Evolutionary conservation across 2,113 vertebrate genomes (phyloP).

Genomic region (Struthio camelus): DNA sequence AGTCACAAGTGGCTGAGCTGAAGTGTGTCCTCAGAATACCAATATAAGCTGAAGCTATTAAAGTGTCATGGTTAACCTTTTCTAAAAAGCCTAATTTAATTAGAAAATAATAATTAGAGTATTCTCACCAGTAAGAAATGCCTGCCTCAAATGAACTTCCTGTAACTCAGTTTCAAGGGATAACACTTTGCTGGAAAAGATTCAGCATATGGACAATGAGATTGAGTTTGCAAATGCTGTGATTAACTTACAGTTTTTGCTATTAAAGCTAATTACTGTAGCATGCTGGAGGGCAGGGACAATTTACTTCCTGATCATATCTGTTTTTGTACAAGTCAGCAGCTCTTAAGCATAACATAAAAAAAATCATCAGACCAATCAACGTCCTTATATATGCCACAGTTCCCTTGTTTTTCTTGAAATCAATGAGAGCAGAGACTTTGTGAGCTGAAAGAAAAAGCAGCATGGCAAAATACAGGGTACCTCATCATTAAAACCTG

Average conservation of each 20-base stretch:
- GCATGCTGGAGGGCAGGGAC: constrained; percentile 47
- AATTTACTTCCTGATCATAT: constrained; percentile 66
- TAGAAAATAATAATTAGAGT: constrained; percentile 74
- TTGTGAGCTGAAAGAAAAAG: neutral
- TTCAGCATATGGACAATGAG: constrained; percentile 38
- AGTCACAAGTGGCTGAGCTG: constrained; percentile 68
- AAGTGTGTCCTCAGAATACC: constrained; percentile 74
- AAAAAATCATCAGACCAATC: constrained; percentile 46
- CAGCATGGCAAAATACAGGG: neutral
- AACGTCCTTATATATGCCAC: neutral
- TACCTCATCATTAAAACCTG: neutral
- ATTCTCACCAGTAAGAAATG: constrained; percentile 52
- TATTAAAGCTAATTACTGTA: constrained; percentile 65
- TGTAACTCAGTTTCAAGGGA: constrained; percentile 29
- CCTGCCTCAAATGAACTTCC: constrained; percentile 50
- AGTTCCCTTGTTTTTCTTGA: constrained; percentile 18
- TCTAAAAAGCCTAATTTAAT: constrained; percentile 76
- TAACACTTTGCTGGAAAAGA: constrained; percentile 29
- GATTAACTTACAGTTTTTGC: constrained; percentile 69
- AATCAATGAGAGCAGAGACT: constrained; percentile 26
- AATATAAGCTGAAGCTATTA: constrained; percentile 73
- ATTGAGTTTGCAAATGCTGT: constrained; percentile 44
- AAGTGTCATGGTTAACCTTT: constrained; percentile 75
- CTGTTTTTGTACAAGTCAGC: constrained; percentile 53
- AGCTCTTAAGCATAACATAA: constrained; percentile 36